Percentiles rank a stretch among this genome's conserved stretches.
Evolutionary conservation across 1,140 invertebrate species (phyloP).

Genomic region (Heliconius congener): DNA sequence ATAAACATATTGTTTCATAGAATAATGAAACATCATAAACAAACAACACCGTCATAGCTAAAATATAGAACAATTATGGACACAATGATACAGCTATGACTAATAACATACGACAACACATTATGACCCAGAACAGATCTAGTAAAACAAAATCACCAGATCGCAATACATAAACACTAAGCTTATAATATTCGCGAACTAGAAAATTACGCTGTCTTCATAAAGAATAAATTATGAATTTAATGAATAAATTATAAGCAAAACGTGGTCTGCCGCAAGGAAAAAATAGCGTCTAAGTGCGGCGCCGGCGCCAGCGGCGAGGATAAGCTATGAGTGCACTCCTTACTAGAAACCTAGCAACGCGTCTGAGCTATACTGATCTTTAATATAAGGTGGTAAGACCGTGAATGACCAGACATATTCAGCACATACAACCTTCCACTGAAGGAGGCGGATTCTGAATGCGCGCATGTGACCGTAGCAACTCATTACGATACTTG

Average conservation of each 20-base stretch:
- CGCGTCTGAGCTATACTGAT: constrained; percentile 39
- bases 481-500: constrained; percentile 72
- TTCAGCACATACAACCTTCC: constrained; percentile 52
- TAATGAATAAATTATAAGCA: constrained; percentile 75
- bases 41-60: background rate
- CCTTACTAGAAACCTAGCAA: constrained; percentile 41
- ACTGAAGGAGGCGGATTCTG: constrained; percentile 45
- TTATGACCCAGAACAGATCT: background rate
- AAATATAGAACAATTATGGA: constrained; percentile 6
- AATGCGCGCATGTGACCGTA: constrained; percentile 77
- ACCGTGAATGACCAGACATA: constrained; percentile 26
- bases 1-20: background rate
- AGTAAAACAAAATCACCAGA: background rate
- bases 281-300: constrained; percentile 74
- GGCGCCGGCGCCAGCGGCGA: constrained; percentile 72
- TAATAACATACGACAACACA: background rate
- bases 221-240: constrained; percentile 61
- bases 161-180: background rate
- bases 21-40: background rate
- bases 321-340: constrained; percentile 60
- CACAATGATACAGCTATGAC: background rate
- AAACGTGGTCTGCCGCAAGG: constrained; percentile 57
- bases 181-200: constrained; percentile 42
- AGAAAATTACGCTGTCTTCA: constrained; percentile 28
- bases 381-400: constrained; percentile 43